Conservation (phyloP, 2,888 invertebrate species). For the Agonum fuliginosum region DNA sequence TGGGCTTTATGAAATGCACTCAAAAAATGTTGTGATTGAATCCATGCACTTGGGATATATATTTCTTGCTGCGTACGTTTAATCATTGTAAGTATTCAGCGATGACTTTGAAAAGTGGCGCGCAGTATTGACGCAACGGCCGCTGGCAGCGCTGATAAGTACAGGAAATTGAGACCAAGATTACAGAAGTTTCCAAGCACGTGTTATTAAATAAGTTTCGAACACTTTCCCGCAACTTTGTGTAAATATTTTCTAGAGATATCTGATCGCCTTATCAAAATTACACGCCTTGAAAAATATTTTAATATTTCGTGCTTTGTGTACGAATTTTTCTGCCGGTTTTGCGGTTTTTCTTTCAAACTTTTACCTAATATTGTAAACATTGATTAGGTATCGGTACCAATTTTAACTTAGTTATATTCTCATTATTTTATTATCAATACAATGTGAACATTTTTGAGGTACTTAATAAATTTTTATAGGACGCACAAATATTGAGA, state of each 20-base stretch:
- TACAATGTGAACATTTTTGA: background rate
- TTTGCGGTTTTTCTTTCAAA: background rate
- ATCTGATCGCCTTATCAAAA: slow-evolving; percentile 49
- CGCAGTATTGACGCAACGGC: slow-evolving; percentile 49
- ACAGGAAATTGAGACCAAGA: slow-evolving; percentile 56
- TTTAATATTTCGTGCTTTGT: slow-evolving; percentile 38
- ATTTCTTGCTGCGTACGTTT: slow-evolving; percentile 14
- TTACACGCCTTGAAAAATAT: slow-evolving; percentile 33
- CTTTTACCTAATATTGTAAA: slow-evolving; percentile 7
- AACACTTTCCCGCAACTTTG: slow-evolving; percentile 54
- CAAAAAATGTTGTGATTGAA: too few relatives aligned
- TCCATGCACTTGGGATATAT: slow-evolving; percentile 5
- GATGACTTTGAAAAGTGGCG: slow-evolving; percentile 44
- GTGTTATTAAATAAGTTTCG: slow-evolving; percentile 57
- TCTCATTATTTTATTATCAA: background rate
- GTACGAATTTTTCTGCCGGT: slow-evolving; percentile 5
- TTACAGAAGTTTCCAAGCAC: slow-evolving; percentile 52
- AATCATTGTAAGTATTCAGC: slow-evolving; percentile 44
- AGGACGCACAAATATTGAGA: too few relatives aligned
- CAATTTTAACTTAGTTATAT: background rate
- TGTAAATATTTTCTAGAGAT: slow-evolving; percentile 50
- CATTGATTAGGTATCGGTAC: slow-evolving; percentile 12
- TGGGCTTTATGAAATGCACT: too few relatives aligned
- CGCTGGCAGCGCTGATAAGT: slow-evolving; percentile 49
- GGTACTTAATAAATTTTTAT: too few relatives aligned